Percentiles rank a stretch among this genome's conserved stretches.
Conservation (phyloP, 2,888 invertebrate species). For the Lepidochrysops patricia region DNA sequence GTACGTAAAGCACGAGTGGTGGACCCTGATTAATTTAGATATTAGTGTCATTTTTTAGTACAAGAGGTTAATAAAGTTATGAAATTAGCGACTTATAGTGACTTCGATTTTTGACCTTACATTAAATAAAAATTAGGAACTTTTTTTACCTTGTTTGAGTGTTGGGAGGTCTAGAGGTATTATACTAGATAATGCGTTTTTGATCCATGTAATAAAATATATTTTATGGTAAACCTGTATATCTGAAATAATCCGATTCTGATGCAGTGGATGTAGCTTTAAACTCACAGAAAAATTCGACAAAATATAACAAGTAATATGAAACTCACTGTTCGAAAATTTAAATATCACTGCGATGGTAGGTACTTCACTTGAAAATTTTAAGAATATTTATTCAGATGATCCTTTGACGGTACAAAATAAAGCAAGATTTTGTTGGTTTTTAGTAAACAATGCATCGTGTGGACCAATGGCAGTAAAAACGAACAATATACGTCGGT, state of each 20-base stretch:
- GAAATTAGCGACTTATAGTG: not conserved
- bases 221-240: too few relatives aligned
- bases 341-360: too few relatives aligned
- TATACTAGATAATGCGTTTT: too few relatives aligned
- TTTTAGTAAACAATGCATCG: conserved; percentile 24
- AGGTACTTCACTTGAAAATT: not conserved
- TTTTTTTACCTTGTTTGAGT: not conserved
- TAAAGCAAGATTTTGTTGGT: conserved; percentile 15
- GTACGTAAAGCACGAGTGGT: not conserved
- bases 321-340: too few relatives aligned
- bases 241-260: too few relatives aligned
- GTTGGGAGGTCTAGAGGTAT: too few relatives aligned
- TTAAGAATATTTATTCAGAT: not conserved
- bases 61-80: not conserved
- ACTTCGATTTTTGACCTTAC: not conserved
- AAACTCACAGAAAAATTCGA: too few relatives aligned
- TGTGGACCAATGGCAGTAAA: conserved; percentile 30
- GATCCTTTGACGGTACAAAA: not conserved
- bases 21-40: not conserved
- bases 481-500: conserved; percentile 56
- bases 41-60: not conserved
- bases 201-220: too few relatives aligned
- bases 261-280: too few relatives aligned
- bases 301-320: too few relatives aligned
- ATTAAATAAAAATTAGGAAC: not conserved